A percentile compares a stretch with the other conserved stretches of the same genome.
These are phyloP conservation scores for Nibea albiflora DNA, from an alignment of 2,113 vertebrate species.

Conservation along the genomic window DNA sequence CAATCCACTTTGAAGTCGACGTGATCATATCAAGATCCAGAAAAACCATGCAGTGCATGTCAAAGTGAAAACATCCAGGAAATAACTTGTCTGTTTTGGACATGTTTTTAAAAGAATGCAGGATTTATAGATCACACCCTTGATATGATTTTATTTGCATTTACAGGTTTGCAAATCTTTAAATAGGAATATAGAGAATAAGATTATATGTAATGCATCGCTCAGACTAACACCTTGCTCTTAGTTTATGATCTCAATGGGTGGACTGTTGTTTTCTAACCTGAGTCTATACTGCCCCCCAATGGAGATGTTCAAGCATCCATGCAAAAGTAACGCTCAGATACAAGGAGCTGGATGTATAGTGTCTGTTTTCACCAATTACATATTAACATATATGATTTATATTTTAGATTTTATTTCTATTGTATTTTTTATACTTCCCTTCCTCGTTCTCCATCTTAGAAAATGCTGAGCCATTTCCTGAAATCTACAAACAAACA, in stretches of 20 bases:
- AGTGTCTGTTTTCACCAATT: not conserved
- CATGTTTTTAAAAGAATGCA: not conserved
- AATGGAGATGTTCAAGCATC: conserved; percentile 42
- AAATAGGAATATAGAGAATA: not conserved
- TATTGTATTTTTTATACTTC: not conserved
- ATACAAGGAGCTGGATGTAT: not conserved
- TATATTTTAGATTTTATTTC: not conserved
- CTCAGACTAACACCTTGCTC: conserved; percentile 3
- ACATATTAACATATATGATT: not conserved
- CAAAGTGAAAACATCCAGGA: not conserved
- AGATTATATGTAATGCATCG: conserved; percentile 16
- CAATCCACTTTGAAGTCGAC: not conserved
- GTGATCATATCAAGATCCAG: not conserved
- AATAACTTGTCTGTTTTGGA: not conserved
- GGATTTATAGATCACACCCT: not conserved
- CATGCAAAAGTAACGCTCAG: not conserved
- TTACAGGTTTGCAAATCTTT: not conserved
- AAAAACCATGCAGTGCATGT: not conserved
- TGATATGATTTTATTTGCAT: not conserved
- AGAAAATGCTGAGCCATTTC: not conserved
- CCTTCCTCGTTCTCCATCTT: not conserved
- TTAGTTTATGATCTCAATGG: not conserved
- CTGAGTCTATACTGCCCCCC: conserved; percentile 71
- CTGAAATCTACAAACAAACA: not conserved
- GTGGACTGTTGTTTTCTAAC: conserved; percentile 10